Conservation (phyloP, 2,113 vertebrate species). For the Pachypanchax playfairii region DNA sequence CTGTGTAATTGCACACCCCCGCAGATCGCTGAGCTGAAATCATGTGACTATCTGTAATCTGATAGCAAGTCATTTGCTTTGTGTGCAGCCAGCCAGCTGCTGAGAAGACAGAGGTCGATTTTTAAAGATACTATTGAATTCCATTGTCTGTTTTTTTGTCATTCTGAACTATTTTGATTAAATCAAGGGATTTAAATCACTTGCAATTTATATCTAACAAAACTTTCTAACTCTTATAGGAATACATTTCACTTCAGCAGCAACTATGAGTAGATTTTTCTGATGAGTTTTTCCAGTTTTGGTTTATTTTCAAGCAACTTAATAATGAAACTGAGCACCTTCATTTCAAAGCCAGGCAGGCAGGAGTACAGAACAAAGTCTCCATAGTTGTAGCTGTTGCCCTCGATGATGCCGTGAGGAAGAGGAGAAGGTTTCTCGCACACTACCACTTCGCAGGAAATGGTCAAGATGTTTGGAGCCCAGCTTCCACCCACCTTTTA, state of each 20-base stretch:
- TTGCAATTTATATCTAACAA: not conserved
- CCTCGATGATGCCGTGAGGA: slow-evolving; percentile 82
- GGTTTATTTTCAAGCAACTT: not conserved
- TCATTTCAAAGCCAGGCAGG: slow-evolving; percentile 87
- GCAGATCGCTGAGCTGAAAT: slow-evolving; percentile 26
- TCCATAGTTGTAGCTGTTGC: slow-evolving; percentile 82
- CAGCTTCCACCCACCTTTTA: slow-evolving; percentile 85
- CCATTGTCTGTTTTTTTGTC: too few relatives aligned
- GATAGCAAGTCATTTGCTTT: slow-evolving; percentile 11
- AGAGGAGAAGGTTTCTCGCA: slow-evolving; percentile 85
- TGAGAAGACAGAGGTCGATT: slow-evolving; percentile 1
- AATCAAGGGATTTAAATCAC: too few relatives aligned
- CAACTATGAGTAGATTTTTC: too few relatives aligned
- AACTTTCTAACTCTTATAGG: not conserved
- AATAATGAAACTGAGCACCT: slow-evolving; percentile 78
- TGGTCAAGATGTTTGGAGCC: slow-evolving; percentile 85
- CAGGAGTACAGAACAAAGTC: slow-evolving; percentile 86
- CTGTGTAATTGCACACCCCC: not conserved
- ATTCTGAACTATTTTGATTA: slow-evolving; percentile 2
- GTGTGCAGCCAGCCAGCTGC: not conserved
- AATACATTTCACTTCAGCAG: not conserved
- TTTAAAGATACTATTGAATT: not conserved
- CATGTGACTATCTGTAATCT: slow-evolving; percentile 56
- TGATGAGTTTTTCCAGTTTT: not conserved
- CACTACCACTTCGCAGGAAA: slow-evolving; percentile 83